A percentile compares a stretch with the other conserved stretches of the same genome.
Conservation (phyloP, 2,797 vertebrate genomes). For the Kryptopterus vitreolus region DNA sequence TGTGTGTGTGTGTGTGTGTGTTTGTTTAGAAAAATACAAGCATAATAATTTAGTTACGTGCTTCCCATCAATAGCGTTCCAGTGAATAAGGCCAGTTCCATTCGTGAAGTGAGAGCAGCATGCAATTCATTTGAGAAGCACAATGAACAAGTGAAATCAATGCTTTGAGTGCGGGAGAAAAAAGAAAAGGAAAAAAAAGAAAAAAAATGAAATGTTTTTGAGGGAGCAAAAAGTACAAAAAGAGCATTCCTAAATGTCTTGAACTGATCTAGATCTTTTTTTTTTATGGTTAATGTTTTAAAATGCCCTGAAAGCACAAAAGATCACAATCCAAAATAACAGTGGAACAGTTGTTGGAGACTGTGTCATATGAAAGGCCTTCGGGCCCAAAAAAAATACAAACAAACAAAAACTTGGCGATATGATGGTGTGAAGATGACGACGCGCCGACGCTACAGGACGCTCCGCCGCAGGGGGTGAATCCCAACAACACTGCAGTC, state of each 20-base stretch:
- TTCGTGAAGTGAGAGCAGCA: neutral
- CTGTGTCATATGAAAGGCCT: conserved; percentile 20
- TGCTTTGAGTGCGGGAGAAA: neutral
- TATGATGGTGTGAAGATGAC: neutral
- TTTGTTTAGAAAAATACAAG: neutral
- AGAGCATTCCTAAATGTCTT: neutral
- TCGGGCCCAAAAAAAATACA: neutral
- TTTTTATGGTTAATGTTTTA: neutral
- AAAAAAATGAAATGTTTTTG: neutral
- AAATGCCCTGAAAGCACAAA: neutral
- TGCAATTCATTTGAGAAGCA: neutral
- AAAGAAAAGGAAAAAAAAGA: neutral
- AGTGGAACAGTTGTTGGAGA: neutral
- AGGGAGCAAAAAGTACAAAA: too few species aligned
- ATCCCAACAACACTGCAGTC: neutral
- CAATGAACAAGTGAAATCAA: neutral
- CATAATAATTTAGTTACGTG: neutral
- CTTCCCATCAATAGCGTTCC: neutral
- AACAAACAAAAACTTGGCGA: neutral
- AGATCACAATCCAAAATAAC: neutral
- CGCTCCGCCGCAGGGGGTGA: too few species aligned
- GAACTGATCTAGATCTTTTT: neutral
- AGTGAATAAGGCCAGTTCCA: neutral
- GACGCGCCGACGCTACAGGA: neutral
- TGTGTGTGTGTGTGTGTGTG: neutral